Evolutionary conservation across 2,797 vertebrate genomes (phyloP), one percentile per base, ranked within the genome.

Genomic region (Cyclura pinguis): DNA sequence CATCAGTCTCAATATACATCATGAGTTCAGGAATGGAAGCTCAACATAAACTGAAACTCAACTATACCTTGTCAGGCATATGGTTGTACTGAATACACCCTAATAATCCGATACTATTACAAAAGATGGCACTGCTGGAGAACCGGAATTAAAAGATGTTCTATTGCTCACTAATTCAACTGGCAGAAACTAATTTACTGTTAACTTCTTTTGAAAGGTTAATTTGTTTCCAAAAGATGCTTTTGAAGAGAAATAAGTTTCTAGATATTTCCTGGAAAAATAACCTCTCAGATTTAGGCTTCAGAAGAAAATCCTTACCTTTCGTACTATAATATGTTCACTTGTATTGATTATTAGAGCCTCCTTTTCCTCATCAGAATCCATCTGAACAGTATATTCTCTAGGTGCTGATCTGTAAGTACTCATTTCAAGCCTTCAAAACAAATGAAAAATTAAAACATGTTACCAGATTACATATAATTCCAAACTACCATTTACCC

Each of bases 381-480:
- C 98, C 97, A 99, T 96, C 87, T 98, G 98, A 89, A 99, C 97
- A 32, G 96, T 97, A 95, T 97, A 98, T 81, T 99, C 98, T n/a
- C 96, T 96, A 85, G 96, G 96, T 85, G 76, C n/a, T 73, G 97
- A 95, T 90, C 97, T 96, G 93, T 97, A 97, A 67, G 93, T 92
- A 85, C 94, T 95, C 52, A 90, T 94, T 83, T 95, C 96, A 90
- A 96, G 94, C 1, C 98, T 98, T 93, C 47, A 74, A 93, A 80
- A 89, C 91, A 32, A 91, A 38, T 84, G 91, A 10, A 22, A 18
- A 32, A 29, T 16, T 20, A 14, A 91, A 6, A 88, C 20, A 81
- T 32, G 80, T 27, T 1, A 81, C 8, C 76, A 35, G 80, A 84
- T 80, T 47, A n/a, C 0, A 42, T 74, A 47, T 50, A 89, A 64